Evolutionary conservation across 2,113 vertebrate species (phyloP), one percentile per base, ranked within the genome.

Genomic region (Corvus hawaiiensis): DNA sequence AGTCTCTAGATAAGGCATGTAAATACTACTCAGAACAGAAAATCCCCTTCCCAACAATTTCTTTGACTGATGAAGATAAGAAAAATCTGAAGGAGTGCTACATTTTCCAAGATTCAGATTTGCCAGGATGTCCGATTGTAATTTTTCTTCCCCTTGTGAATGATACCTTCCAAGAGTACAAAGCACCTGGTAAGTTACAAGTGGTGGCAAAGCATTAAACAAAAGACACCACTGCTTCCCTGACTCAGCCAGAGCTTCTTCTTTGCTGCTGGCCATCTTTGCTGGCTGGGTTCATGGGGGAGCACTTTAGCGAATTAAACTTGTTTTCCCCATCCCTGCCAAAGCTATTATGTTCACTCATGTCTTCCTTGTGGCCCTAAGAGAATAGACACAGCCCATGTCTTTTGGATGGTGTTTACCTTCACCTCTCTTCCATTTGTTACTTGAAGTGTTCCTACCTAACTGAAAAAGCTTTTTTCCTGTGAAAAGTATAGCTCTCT

Each of bases 71-170:
- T 3, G 97, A 98, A 33, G 96, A 97, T 20, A 97, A 89, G 33
- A 93, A 98, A 11, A 87, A 94, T 17, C 95, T 98, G 69, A 98
- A 98, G 93, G 98, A 98, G 54, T 98, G 98, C 80, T 98, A 98
- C 85, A 0, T 96, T 73, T 96, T 98, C 89, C 91, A 95, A 37
- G 62, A 98, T 46, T 88, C 97, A 81, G 97, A 98, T 5, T 41
- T 32, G 20, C 90, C 97, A 5, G 66, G 94, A 15, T 96, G 97
- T 63, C 98, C 98, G 0, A 95, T 98, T 0, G 97, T 98, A 69
- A 56, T 98, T 79, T 98, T 98, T 96, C 98, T 98, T 93, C 98
- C 98, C 2, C 98, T 98, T 26, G 98, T 98, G 93, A 98, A 95
- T 7, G 97, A 98, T 35, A 97, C 98, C 61, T 98, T 98, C 94